Base-by-base conservation (phyloP, 1,140 invertebrate genomes). In the Pogonomyrmex californicus region DNA sequence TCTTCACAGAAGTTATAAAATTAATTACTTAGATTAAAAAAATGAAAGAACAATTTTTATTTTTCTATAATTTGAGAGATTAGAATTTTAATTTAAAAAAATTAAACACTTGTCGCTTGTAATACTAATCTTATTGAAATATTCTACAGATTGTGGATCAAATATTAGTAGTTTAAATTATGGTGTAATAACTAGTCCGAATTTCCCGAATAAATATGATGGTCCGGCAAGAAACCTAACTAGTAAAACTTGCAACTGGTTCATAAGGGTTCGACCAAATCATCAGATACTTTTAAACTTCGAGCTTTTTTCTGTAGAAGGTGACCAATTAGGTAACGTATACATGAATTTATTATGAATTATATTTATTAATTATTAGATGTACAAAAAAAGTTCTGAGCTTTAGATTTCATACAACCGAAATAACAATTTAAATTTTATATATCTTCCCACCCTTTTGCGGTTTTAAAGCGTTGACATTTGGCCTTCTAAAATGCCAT, bases 181-280 rank as follows among this genome's bases (percentile, higher is more conserved):
- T 90, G 99, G 99, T 56, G 96, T 97, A 83, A 98, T 99, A 86
- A 97, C 98, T n/a, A 96, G 96, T 77, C 99, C 99, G 81, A 97
- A 98, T 92, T 99, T 97, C 96, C 98, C 98, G 49, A 96, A 97
- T 12, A 97, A 98, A 75, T 99, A 99, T 94, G 97, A 98, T 88
- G 97, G 97, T 44, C 98, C 98, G 0, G 95, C 96, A 7, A 96
- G 96, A 87, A 97, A 97, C 71, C 95, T 97, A 83, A 97, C 98
- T 7, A 98, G 97, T 86, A 97, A 97, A 93, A 97, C 97, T 41
- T 99, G 98, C 95, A 98, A 99, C 95, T 99, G 98, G 98, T 98
- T 98, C 93, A 97, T 99, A 92, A 97, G 96, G 77, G 98, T 98
- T 44, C 96, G 97, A 89, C 97, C 98, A 23, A 97, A 97, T 90